Conservation (phyloP, 2,888 invertebrate species). For the Philonicus albiceps region DNA sequence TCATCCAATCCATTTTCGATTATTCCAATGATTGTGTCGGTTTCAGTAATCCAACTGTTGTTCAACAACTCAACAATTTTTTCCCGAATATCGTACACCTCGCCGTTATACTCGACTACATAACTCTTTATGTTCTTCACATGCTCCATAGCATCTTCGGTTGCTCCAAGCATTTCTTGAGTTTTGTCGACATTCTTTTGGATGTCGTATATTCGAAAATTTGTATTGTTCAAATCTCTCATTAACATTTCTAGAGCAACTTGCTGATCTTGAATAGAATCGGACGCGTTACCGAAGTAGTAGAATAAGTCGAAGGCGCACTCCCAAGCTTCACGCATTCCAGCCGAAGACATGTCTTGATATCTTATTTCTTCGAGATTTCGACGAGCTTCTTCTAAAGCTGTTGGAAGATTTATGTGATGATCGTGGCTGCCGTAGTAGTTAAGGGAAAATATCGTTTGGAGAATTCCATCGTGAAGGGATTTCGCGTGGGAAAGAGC, state of each 20-base stretch:
- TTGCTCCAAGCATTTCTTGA: constrained; percentile 56
- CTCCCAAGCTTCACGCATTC: constrained; percentile 55
- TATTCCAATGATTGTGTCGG: constrained; percentile 61
- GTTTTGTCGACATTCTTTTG: constrained; percentile 57
- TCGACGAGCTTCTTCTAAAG: constrained; percentile 65
- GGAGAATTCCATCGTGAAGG: constrained; percentile 58
- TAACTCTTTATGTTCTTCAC: constrained; percentile 56
- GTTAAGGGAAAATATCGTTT: constrained; percentile 58
- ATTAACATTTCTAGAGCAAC: constrained; percentile 60
- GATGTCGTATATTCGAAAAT: constrained; percentile 58
- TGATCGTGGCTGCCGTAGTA: constrained; percentile 66
- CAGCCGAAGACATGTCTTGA: constrained; percentile 56
- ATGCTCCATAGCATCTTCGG: constrained; percentile 59
- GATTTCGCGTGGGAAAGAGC: constrained; percentile 51
- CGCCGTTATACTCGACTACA: constrained; percentile 55
- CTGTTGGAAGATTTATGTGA: constrained; percentile 66
- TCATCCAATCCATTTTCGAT: constrained; percentile 62
- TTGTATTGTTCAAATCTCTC: constrained; percentile 59
- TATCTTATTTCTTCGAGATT: constrained; percentile 65
- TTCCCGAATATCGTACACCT: constrained; percentile 52
- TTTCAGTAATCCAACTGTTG: constrained; percentile 52
- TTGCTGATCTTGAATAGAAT: constrained; percentile 59
- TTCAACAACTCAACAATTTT: constrained; percentile 53
- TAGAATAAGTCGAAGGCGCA: constrained; percentile 59
- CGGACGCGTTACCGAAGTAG: constrained; percentile 57